Conservation (phyloP, 2,888 invertebrate species). For the Biston betularia region DNA sequence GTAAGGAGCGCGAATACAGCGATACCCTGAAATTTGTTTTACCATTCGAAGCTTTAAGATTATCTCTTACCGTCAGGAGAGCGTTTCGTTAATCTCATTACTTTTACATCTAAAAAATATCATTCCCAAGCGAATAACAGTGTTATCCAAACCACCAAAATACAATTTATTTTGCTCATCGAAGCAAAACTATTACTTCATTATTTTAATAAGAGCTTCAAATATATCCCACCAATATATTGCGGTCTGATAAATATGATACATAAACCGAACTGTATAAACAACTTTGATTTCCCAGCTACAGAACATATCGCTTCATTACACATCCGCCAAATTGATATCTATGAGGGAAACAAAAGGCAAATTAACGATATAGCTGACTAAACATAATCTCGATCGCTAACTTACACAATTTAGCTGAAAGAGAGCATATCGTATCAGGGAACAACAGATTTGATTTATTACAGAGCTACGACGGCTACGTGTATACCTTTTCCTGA, state of each 20-base stretch:
- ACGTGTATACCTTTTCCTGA: slow-evolving; percentile 35
- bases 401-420: slow-evolving; percentile 24
- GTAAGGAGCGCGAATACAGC: no score
- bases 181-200: slow-evolving; percentile 6
- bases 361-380: slow-evolving; percentile 23
- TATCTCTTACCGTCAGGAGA: no score
- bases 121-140: no score
- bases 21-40: no score
- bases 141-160: neutral
- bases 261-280: slow-evolving; percentile 6
- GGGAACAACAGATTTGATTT: slow-evolving; percentile 46
- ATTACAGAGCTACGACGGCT: slow-evolving; percentile 22
- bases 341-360: slow-evolving; percentile 24
- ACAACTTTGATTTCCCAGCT: slow-evolving; percentile 21
- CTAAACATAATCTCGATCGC: slow-evolving; percentile 13
- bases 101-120: no score
- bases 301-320: slow-evolving; percentile 19
- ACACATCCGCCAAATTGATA: slow-evolving; percentile 11
- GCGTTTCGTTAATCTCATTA: no score
- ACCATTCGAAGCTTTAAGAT: no score
- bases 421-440: slow-evolving; percentile 36
- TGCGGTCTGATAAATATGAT: slow-evolving; percentile 12
- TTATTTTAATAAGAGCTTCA: slow-evolving; percentile 1
- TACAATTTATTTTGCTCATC: slow-evolving; percentile 4
- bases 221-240: slow-evolving; percentile 13